Evolutionary conservation across 2,113 vertebrate genomes (phyloP).

Genomic region (Phodopus roborovskii): DNA sequence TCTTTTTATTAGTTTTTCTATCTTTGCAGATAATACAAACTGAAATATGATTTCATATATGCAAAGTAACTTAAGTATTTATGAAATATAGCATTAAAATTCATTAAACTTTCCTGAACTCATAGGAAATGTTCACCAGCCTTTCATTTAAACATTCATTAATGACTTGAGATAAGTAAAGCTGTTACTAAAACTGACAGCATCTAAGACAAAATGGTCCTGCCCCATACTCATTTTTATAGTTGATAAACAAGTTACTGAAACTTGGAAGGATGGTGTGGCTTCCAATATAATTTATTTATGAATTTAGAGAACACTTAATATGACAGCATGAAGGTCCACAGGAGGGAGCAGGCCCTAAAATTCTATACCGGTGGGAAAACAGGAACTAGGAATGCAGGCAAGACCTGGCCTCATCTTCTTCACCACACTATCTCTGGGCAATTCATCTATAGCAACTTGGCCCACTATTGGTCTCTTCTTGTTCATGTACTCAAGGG

Average conservation of each 20-base stretch:
- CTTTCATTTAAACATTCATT: background rate
- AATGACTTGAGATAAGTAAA: background rate
- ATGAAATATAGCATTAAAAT: background rate
- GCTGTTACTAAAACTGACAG: background rate
- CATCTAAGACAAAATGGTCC: background rate
- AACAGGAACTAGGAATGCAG: background rate
- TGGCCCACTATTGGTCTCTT: background rate
- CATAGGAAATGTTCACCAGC: background rate
- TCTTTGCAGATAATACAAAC: constrained; percentile 6
- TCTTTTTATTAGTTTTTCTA: constrained; percentile 23
- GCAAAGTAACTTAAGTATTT: background rate
- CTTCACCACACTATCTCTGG: background rate
- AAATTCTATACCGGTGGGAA: background rate
- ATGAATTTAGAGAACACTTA: background rate
- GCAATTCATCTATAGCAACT: background rate
- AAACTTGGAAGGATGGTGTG: background rate
- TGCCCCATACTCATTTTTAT: background rate
- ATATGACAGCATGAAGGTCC: background rate
- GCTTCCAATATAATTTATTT: background rate
- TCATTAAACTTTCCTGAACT: background rate
- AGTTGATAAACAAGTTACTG: background rate
- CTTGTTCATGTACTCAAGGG: background rate
- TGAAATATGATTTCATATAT: constrained; percentile 13
- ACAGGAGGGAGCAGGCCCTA: too few species aligned
- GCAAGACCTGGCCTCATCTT: background rate